These are phyloP conservation scores for Archilochus colubris DNA, from an alignment of 2,113 vertebrate genomes.

Conservation along the genomic window DNA sequence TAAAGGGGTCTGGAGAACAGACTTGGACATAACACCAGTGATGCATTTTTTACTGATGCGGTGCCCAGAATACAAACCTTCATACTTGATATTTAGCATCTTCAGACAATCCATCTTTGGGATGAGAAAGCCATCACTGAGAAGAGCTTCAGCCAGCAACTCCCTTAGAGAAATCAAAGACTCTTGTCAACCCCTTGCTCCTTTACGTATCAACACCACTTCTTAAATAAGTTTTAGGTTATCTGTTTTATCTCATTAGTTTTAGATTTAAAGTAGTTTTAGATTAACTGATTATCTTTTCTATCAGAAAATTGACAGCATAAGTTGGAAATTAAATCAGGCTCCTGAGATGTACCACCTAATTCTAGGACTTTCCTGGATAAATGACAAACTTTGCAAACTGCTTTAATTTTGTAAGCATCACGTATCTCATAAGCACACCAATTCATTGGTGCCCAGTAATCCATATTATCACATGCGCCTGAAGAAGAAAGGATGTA, in stretches of 20 bases:
- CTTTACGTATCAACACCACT: not conserved
- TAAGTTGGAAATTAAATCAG: not conserved
- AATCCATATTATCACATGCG: not conserved
- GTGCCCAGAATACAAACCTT: slow-evolving; percentile 72
- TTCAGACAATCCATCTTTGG: slow-evolving; percentile 88
- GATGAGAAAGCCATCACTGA: slow-evolving; percentile 91
- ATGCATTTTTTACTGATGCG: not conserved
- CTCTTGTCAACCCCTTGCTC: not conserved
- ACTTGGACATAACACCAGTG: not conserved
- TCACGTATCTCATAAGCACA: not conserved
- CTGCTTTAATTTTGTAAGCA: not conserved
- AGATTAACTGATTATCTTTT: not conserved
- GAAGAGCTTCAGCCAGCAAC: slow-evolving; percentile 79
- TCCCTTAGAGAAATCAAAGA: slow-evolving; percentile 69
- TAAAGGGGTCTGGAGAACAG: not conserved
- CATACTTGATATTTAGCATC: slow-evolving; percentile 81
- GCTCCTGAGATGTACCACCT: not conserved
- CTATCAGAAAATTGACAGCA: not conserved
- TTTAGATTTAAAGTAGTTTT: not conserved
- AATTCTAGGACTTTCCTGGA: not conserved
- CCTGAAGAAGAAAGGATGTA: not conserved
- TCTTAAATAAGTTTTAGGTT: not conserved
- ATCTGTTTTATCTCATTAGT: not conserved
- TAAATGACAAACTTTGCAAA: not conserved
- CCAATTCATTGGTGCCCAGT: not conserved